Conservation (phyloP, 2,797 vertebrate species). For the Lithobates pipiens region DNA sequence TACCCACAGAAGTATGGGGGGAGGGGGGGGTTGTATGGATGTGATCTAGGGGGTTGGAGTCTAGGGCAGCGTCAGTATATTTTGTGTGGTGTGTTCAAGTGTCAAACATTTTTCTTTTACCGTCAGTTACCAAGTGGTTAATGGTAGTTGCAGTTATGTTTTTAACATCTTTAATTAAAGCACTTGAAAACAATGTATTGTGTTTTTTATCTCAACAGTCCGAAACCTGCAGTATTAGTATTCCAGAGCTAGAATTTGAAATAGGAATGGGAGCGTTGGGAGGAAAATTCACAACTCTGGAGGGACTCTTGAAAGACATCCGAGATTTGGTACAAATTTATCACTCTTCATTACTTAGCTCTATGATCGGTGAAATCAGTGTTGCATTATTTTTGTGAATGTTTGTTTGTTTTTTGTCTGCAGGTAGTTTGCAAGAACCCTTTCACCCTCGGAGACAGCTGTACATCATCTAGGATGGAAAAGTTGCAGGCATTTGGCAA, state of each 20-base stretch:
- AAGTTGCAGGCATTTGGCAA: conserved; percentile 83
- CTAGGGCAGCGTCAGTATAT: too few relatives aligned
- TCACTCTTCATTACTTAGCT: background rate
- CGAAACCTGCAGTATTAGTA: conserved; percentile 87
- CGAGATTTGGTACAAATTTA: conserved; percentile 79
- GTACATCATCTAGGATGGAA: conserved; percentile 62
- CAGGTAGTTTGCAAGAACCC: conserved; percentile 89
- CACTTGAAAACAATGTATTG: too few relatives aligned
- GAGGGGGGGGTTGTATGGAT: too few relatives aligned
- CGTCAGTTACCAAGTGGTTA: too few relatives aligned
- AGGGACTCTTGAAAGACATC: conserved; percentile 91
- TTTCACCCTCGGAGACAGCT: conserved; percentile 89
- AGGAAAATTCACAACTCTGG: conserved; percentile 95
- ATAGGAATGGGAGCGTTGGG: conserved; percentile 91
- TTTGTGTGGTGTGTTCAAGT: too few relatives aligned
- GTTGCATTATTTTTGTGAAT: background rate
- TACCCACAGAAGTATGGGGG: too few relatives aligned
- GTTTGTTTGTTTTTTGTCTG: background rate
- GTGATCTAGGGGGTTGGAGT: too few relatives aligned
- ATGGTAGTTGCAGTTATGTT: too few relatives aligned
- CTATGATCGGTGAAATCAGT: background rate
- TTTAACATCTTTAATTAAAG: too few relatives aligned
- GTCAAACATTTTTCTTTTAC: too few relatives aligned
- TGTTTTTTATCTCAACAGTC: conserved; percentile 74
- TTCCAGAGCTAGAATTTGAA: conserved; percentile 95